Base-by-base conservation (phyloP, 2,113 vertebrate genomes). In the Rhombomys opimus region DNA sequence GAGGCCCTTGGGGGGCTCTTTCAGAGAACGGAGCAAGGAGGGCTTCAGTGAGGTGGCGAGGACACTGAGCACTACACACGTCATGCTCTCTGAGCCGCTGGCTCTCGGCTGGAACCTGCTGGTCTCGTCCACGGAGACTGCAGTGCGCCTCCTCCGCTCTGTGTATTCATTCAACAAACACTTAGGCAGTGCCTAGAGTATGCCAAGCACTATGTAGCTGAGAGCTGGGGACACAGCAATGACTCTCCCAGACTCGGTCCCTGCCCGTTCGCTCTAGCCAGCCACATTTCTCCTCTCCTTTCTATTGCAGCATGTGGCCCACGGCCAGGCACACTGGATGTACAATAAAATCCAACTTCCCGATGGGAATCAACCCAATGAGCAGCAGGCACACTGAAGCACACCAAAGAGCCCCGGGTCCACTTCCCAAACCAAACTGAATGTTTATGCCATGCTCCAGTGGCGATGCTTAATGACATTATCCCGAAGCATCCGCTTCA, bases 371-470 rank as follows among this genome's bases (percentile, higher is more conserved):
- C 38, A 90, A 54, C 65, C n/a, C 50, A 22, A 32, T 6, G 50
- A 78, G 65, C 59, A 61, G 46, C 23, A 4, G 30, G 52, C 38
- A 35, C 17, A 30, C 38, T 59, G 75, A 88, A 61, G 54, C 32
- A n/a, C 5, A 54, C 57, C 59, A 52, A 77, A 97, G 91, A 38
- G 80, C 67, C 88, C 96, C 35, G 89, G 95, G 87, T 95, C 82
- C 82, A 70, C 87, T 57, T 72, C 89, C 94, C 65, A 57, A 95
- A 86, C 88, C 70, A 76, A 78, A 95, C 61, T 32, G 76, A 63
- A 80, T 52, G 38, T 38, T 94, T 65, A 82, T 2, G 11, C 61
- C 72, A 38, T 46, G 90, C 87, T 90, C 81, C 17, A n/a, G 38
- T 41, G 50, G 72, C 30, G 30, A 84, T 13, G 23, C 72, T 95